phyloP scores from a whole-genome alignment of 2,113 vertebrate genomes.

The Orycteropus afer region DNA sequence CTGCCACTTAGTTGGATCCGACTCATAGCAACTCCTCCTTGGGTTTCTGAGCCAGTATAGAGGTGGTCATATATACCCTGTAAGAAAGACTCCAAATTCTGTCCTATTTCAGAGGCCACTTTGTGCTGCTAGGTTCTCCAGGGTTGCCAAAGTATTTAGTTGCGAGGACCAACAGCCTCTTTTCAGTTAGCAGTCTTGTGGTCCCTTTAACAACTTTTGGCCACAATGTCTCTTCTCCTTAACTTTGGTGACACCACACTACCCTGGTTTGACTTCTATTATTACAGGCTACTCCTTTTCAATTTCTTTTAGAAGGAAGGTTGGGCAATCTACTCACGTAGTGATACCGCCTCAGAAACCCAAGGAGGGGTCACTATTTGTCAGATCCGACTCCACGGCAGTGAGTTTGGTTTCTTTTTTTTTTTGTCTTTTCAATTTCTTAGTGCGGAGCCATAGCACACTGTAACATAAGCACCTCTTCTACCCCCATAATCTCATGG shows the following conservation, averaged over 20 bases:
- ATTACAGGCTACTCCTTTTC: neutral
- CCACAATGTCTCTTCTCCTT: neutral
- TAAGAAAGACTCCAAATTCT: neutral
- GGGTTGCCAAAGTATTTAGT: neutral
- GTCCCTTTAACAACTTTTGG: neutral
- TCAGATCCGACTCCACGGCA: too few species aligned
- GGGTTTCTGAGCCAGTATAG: too few species aligned
- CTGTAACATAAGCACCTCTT: too few species aligned
- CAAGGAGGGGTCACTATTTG: too few species aligned
- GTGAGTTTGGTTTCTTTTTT: too few species aligned
- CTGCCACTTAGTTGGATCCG: too few species aligned
- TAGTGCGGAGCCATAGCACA: neutral
- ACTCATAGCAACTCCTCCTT: too few species aligned
- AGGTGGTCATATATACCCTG: neutral
- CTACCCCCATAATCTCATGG: neutral
- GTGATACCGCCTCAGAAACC: too few species aligned
- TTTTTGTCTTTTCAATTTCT: too few species aligned
- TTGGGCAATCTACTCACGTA: too few species aligned
- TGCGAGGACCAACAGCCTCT: neutral
- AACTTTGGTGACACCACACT: neutral
- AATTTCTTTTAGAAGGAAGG: too few species aligned
- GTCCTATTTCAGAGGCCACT: neutral
- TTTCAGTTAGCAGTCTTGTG: neutral
- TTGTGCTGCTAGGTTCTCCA: neutral
- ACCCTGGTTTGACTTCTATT: neutral